Evolutionary conservation across 2,113 vertebrate genomes (phyloP).

Genomic region (Coptodon bakossiorum): DNA sequence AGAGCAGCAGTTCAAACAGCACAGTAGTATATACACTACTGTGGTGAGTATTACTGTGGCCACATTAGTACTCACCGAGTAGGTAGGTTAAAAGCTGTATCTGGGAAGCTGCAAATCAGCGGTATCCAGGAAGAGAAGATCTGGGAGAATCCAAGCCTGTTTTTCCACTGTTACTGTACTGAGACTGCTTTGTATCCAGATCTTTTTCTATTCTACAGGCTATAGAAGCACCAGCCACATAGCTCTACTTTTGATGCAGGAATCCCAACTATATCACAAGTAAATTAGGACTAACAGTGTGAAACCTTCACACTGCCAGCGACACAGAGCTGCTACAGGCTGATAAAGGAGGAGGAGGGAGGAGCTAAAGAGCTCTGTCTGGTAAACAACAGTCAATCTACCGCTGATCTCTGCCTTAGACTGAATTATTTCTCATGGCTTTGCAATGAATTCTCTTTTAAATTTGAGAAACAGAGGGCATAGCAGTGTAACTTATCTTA

Average conservation of each 20-base stretch:
- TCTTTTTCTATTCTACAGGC: background rate
- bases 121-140: background rate
- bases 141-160: background rate
- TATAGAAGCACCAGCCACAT: fast-evolving
- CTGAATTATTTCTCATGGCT: fast-evolving
- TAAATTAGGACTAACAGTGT: background rate
- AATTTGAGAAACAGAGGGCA: background rate
- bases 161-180: background rate
- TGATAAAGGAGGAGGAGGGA: background rate
- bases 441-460: background rate
- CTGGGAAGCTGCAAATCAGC: background rate
- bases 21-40: background rate
- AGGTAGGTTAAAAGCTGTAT: background rate
- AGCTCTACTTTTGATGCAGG: background rate
- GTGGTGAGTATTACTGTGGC: background rate
- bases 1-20: background rate
- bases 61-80: background rate
- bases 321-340: fast-evolving
- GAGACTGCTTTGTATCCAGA: background rate
- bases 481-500: background rate
- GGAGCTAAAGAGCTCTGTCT: background rate
- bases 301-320: background rate
- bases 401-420: fast-evolving
- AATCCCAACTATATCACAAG: background rate
- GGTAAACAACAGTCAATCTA: background rate